Base-by-base conservation (phyloP, 2,113 vertebrate species). In the Hirundichthys speculiger region DNA sequence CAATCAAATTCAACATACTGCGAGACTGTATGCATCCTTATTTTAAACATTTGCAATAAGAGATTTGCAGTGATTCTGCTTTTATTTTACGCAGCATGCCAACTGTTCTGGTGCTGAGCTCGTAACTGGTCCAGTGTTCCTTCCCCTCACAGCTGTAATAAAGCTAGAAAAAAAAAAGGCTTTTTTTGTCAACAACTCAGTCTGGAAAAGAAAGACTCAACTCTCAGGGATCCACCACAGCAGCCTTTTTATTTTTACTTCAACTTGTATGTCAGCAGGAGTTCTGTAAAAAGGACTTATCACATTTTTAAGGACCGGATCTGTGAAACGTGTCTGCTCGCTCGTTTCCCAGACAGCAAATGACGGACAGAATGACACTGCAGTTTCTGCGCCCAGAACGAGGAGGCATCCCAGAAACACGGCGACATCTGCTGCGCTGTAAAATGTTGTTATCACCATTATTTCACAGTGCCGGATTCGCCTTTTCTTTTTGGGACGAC, bases 381-480 rank as follows among this genome's bases (percentile, higher is more conserved):
- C 74, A 46, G 75, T 39, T 21, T 39, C 64, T 24, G 27, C 1
- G 63, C 69, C 70, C 58, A 2, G 45, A 76, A 78, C 41, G 75
- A 71, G 69, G 66, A 60, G 16, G 18, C 52, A 39, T 60, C 69
- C 40, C 60, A n/a, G 51, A 45, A 64, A 69, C 73, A 64, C 68
- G 2, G 75, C 27, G 80, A 78, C 82, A 86, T 81, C 78, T 87
- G 87, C 78, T 54, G 66, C 11, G 48, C 24, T 61, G 58, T 75
- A 80, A 86, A 89, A 85, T 16, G 53, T 55, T 41, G 69, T 70
- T 81, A 80, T 64, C 63, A 73, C 57, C 66, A 22, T 64, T 39
- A 73, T 68, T 61, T 79, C 66, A 77, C 64, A 65, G 62, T 1
- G 16, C 30, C 13, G 43, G 60, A 24, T 70, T 65, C 64, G 64